Conservation (phyloP, 2,888 invertebrate species). For the Caenorhabditis sulstoni region DNA sequence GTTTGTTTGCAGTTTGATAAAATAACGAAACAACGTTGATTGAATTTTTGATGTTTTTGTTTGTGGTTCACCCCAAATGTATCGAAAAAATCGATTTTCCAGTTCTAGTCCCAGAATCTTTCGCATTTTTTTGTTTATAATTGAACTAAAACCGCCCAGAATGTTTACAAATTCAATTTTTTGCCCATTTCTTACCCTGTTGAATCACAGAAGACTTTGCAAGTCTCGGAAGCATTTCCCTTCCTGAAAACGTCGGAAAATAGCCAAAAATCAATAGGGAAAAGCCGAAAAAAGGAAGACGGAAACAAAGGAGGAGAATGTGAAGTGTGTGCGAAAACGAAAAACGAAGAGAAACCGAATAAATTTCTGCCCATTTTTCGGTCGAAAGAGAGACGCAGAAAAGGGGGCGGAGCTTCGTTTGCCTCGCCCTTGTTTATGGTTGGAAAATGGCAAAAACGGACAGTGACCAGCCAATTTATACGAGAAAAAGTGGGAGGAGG, state of each 20-base stretch:
- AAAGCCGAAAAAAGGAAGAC: neutral
- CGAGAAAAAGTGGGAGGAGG: neutral
- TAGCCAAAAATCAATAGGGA: slow-evolving; percentile 20
- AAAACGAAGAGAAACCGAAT: slow-evolving; percentile 31
- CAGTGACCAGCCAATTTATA: slow-evolving; percentile 31
- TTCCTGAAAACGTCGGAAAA: slow-evolving; percentile 17
- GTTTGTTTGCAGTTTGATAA: neutral
- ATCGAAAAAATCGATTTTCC: too few relatives aligned
- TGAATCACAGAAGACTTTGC: slow-evolving; percentile 43
- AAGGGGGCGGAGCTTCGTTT: slow-evolving; percentile 12
- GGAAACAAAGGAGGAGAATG: slow-evolving; percentile 30
- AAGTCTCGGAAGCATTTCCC: slow-evolving; percentile 56
- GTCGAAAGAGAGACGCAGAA: slow-evolving; percentile 42
- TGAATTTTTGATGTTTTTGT: neutral
- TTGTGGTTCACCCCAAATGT: too few relatives aligned
- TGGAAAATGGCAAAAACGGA: slow-evolving; percentile 9
- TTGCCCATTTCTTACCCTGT: slow-evolving; percentile 34
- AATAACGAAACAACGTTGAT: slow-evolving; percentile 12
- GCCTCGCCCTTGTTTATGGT: neutral
- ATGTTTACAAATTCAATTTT: neutral
- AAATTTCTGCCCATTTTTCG: slow-evolving; percentile 5
- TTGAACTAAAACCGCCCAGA: neutral
- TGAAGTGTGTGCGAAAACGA: slow-evolving; percentile 23
- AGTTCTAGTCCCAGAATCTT: neutral
- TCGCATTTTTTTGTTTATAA: neutral